phyloP scores from a whole-genome alignment of 2,797 vertebrate genomes.

The Thunnus albacares region DNA sequence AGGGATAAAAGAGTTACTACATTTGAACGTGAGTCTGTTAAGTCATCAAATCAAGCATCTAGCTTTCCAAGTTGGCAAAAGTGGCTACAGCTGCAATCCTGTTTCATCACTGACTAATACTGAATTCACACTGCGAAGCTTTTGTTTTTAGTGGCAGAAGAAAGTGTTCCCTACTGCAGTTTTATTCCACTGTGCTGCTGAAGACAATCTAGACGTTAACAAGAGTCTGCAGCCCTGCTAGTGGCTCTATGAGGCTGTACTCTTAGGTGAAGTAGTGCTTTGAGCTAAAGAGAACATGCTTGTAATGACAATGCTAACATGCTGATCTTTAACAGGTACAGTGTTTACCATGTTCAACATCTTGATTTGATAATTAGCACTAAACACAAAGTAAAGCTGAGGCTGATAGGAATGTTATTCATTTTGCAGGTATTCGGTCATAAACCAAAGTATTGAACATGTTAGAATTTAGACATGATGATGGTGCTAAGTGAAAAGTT shows the following conservation, averaged over 20 bases:
- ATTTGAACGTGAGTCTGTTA: slow-evolving; percentile 39
- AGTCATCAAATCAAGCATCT: slow-evolving; percentile 64
- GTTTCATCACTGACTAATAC: slow-evolving; percentile 33
- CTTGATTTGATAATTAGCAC: too few relatives aligned
- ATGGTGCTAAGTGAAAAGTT: too few relatives aligned
- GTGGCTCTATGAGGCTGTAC: neutral
- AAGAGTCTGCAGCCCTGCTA: neutral
- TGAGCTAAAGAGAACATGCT: too few relatives aligned
- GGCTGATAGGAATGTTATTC: too few relatives aligned
- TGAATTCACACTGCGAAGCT: slow-evolving; percentile 30
- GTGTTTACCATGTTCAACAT: too few relatives aligned
- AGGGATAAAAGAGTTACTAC: slow-evolving; percentile 50
- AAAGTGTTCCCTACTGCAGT: slow-evolving; percentile 35
- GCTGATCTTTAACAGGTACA: too few relatives aligned
- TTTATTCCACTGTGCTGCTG: slow-evolving; percentile 9
- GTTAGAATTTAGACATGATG: too few relatives aligned
- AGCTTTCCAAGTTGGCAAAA: slow-evolving; percentile 48
- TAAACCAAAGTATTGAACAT: too few relatives aligned
- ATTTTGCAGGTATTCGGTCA: too few relatives aligned
- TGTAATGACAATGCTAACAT: too few relatives aligned
- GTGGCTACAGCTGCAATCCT: slow-evolving; percentile 49
- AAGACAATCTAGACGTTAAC: slow-evolving; percentile 10
- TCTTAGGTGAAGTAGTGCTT: too few relatives aligned
- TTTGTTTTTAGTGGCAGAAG: slow-evolving; percentile 38
- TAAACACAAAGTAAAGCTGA: too few relatives aligned